Evolutionary conservation across 2,797 vertebrate genomes (phyloP).

Genomic region (Fringilla coelebs): DNA sequence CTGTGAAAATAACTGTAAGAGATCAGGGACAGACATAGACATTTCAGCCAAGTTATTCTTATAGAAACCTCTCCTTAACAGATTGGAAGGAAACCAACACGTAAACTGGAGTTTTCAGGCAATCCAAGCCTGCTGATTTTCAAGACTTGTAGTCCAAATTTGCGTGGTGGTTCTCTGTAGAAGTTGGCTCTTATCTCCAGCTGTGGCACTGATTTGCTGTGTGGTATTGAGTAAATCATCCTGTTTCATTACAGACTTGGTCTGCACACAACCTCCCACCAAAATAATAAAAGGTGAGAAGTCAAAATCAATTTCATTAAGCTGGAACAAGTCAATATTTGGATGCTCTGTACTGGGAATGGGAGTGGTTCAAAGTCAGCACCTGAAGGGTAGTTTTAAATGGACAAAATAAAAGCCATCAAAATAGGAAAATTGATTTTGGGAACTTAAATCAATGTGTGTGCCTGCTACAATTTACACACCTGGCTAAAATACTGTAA

Average conservation of each 20-base stretch:
- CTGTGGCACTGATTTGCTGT: slow-evolving; percentile 27
- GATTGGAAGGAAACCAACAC: neutral
- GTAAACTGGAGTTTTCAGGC: neutral
- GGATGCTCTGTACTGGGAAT: slow-evolving; percentile 17
- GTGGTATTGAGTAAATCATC: slow-evolving; percentile 50
- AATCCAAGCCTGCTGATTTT: neutral
- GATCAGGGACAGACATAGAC: neutral
- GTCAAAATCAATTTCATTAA: slow-evolving; percentile 61
- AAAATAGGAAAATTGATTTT: slow-evolving; percentile 54
- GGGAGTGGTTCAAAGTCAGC: slow-evolving; percentile 43
- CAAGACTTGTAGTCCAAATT: neutral
- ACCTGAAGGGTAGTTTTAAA: slow-evolving; percentile 7
- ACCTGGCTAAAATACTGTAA: slow-evolving; percentile 20
- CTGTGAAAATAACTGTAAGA: neutral
- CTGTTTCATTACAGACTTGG: slow-evolving; percentile 10
- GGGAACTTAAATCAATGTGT: slow-evolving; percentile 29
- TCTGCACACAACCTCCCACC: neutral
- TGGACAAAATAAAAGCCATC: slow-evolving; percentile 35
- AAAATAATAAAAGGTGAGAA: slow-evolving; percentile 62
- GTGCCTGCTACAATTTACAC: slow-evolving; percentile 10
- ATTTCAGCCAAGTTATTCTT: neutral
- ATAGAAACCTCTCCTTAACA: neutral
- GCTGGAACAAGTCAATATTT: slow-evolving; percentile 41
- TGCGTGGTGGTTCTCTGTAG: neutral
- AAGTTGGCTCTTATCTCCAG: slow-evolving; percentile 12